A percentile compares a stretch with the other conserved stretches of the same genome.
phyloP scores from a whole-genome alignment of 37 sponge, comb jelly and placozoan species.

The Tethya wilhelma region DNA sequence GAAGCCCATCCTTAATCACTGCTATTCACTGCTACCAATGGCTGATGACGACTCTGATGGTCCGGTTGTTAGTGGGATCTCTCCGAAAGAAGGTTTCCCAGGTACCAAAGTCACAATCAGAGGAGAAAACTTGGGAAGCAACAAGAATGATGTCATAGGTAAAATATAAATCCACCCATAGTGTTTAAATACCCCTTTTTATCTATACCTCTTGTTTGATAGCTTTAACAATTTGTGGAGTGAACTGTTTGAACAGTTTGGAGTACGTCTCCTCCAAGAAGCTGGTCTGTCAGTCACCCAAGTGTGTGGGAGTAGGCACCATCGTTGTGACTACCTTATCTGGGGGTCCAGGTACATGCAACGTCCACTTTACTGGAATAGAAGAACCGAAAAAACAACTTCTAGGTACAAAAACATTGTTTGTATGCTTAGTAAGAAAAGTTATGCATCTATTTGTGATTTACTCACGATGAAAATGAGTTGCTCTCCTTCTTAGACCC shows the following conservation, averaged over 20 bases:
- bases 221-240: slow-evolving; percentile 70
- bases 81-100: slow-evolving; percentile 85
- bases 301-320: slow-evolving; percentile 51
- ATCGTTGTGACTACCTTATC: slow-evolving; percentile 84
- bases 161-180: neutral
- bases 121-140: slow-evolving; percentile 87
- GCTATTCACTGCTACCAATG: neutral
- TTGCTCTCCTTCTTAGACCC: slow-evolving; percentile 23
- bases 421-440: too few species aligned
- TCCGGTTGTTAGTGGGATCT: slow-evolving; percentile 86
- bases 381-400: neutral
- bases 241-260: slow-evolving; percentile 67
- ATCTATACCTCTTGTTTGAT: neutral
- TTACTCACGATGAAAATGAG: neutral
- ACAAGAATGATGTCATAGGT: slow-evolving; percentile 69
- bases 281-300: slow-evolving; percentile 76
- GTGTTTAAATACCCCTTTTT: too few species aligned
- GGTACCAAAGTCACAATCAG: slow-evolving; percentile 91
- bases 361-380: slow-evolving; percentile 68
- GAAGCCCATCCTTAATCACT: neutral
- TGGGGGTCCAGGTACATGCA: slow-evolving; percentile 87
- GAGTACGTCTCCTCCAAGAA: slow-evolving; percentile 73
- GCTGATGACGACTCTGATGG: neutral
- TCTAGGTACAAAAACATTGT: too few species aligned
- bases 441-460: neutral